A percentile compares a stretch with the other conserved stretches of the same genome.
These are phyloP conservation scores for Drosophila parabipectinata DNA, from an alignment of 1,140 invertebrate genomes.

Conservation along the genomic window DNA sequence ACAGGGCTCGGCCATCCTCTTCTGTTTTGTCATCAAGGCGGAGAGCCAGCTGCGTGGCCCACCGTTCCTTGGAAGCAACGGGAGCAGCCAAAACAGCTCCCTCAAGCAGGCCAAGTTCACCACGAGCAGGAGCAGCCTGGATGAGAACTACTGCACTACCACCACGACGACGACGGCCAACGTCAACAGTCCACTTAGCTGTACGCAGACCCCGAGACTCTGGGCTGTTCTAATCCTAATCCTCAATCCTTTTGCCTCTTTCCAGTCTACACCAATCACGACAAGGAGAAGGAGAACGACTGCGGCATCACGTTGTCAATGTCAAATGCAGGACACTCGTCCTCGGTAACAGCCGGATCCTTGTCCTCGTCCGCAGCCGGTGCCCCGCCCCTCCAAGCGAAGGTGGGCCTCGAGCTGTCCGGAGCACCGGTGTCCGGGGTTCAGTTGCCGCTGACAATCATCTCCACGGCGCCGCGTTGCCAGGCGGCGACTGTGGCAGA, in stretches of 20 bases:
- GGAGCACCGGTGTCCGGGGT: slow-evolving; percentile 41
- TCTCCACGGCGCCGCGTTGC: slow-evolving; percentile 78
- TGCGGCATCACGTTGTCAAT: slow-evolving; percentile 53
- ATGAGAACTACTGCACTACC: slow-evolving; percentile 84
- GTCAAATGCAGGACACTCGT: slow-evolving; percentile 24
- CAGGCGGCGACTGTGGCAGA: slow-evolving; percentile 32
- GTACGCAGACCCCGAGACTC: slow-evolving; percentile 65
- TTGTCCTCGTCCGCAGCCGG: slow-evolving; percentile 19
- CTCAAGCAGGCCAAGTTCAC: slow-evolving; percentile 75
- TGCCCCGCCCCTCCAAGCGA: slow-evolving; percentile 46
- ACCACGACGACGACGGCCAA: slow-evolving; percentile 77
- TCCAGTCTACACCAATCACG: slow-evolving; percentile 82
- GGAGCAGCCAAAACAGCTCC: slow-evolving; percentile 64
- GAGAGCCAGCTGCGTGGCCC: slow-evolving; percentile 79
- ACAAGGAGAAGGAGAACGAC: slow-evolving; percentile 82
- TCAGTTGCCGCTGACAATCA: slow-evolving; percentile 81
- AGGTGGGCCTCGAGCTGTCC: slow-evolving; percentile 66
- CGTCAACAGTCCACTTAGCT: slow-evolving; percentile 85
- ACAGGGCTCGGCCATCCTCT: slow-evolving; percentile 85
- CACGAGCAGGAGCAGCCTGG: slow-evolving; percentile 78
- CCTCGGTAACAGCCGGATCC: slow-evolving; percentile 45
- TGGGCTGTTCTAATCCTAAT: slow-evolving; percentile 3
- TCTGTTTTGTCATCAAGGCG: slow-evolving; percentile 85
- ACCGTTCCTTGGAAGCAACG: slow-evolving; percentile 62
- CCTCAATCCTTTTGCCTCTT: background rate